phyloP scores from a whole-genome alignment of 2,113 vertebrate genomes.

The Myrmophylax atrothorax region DNA sequence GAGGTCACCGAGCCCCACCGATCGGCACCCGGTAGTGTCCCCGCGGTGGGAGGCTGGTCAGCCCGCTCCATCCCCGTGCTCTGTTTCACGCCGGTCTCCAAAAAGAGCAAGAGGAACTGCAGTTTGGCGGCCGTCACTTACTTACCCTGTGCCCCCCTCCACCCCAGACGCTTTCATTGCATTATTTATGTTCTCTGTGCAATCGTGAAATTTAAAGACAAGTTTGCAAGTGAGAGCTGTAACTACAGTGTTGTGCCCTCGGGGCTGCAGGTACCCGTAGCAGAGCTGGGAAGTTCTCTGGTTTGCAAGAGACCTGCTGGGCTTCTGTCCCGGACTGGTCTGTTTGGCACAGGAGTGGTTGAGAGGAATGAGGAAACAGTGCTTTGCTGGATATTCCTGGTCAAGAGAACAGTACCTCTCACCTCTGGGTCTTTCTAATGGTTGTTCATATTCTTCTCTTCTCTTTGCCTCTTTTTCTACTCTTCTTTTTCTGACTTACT shows the following conservation, averaged over 20 bases:
- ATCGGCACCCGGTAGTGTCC: neutral
- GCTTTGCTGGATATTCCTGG: neutral
- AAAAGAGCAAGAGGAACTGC: accelerated
- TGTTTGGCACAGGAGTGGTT: accelerated
- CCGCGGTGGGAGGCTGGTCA: neutral
- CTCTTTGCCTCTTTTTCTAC: neutral
- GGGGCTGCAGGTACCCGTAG: accelerated
- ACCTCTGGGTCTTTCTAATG: neutral
- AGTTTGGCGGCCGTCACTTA: accelerated
- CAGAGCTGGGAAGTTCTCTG: neutral
- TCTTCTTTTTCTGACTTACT: neutral
- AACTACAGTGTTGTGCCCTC: accelerated
- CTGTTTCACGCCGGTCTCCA: neutral
- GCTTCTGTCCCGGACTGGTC: neutral
- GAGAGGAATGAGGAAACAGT: neutral
- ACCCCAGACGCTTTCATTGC: neutral
- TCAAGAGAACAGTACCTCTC: too few species aligned
- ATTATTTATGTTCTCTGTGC: accelerated
- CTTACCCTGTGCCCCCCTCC: too few species aligned
- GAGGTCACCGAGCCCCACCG: neutral
- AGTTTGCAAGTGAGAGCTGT: too few species aligned
- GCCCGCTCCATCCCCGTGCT: neutral
- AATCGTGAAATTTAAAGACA: accelerated
- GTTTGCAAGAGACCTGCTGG: neutral
- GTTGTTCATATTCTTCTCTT: neutral